A percentile compares a stretch with the other conserved stretches of the same genome.
Evolutionary conservation across 2,888 invertebrate species (phyloP).

Genomic region (Megalurothrips usitatus): DNA sequence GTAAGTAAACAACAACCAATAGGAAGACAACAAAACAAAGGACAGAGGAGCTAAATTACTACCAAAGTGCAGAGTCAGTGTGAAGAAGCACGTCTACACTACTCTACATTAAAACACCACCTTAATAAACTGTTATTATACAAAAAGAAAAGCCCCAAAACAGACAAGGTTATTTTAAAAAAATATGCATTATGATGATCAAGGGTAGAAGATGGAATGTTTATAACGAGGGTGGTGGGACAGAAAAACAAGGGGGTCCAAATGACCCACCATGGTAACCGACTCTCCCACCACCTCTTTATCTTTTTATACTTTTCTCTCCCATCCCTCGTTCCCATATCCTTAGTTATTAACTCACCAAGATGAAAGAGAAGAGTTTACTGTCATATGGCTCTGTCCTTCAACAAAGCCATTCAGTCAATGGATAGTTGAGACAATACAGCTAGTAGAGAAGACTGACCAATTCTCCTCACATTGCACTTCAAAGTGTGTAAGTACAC

Average conservation of each 20-base stretch:
- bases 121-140: conserved; percentile 24
- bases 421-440: conserved; percentile 13
- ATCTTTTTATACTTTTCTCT: not conserved
- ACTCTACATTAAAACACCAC: conserved; percentile 17
- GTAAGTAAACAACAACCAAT: conserved; percentile 25
- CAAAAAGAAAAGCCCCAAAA: conserved; percentile 22
- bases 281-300: not conserved
- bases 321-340: conserved; percentile 1
- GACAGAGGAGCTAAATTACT: conserved; percentile 22
- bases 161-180: conserved; percentile 22
- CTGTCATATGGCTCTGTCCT: not conserved
- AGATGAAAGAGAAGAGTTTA: not conserved
- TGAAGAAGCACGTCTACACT: conserved; percentile 24
- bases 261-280: conserved; percentile 15
- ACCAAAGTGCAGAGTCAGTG: conserved; percentile 24
- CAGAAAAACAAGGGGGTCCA: not conserved
- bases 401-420: conserved; percentile 23
- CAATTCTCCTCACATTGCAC: not conserved
- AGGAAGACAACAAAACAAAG: conserved; percentile 26
- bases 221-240: not conserved
- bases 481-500: not conserved
- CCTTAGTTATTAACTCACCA: not conserved
- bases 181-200: conserved; percentile 25
- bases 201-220: conserved; percentile 26
- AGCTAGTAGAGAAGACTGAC: conserved; percentile 5